Conservation (phyloP, 1,140 invertebrate genomes). For the Euwallacea fornicatus region DNA sequence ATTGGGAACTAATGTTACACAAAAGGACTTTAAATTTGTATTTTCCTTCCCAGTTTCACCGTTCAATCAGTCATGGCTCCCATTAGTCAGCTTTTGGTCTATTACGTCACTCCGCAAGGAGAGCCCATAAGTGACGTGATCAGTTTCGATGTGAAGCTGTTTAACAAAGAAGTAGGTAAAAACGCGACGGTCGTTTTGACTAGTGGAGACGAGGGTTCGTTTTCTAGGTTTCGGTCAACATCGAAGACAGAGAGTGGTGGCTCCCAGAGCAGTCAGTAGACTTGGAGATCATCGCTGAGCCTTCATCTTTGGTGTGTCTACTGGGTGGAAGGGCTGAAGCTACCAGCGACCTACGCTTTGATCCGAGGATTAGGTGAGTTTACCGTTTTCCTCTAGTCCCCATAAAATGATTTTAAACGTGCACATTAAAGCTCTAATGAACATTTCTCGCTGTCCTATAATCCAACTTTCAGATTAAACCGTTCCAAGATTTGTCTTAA, state of each 20-base stretch:
- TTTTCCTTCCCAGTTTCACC: conserved; percentile 58
- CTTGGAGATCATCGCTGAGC: conserved; percentile 58
- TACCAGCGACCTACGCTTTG: conserved; percentile 55
- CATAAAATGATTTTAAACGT: neutral
- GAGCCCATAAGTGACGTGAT: conserved; percentile 72
- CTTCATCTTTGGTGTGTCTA: conserved; percentile 60
- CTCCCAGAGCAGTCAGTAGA: conserved; percentile 59
- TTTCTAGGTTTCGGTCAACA: conserved; percentile 56
- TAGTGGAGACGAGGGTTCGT: neutral
- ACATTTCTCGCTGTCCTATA: conserved; percentile 8
- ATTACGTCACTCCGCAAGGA: conserved; percentile 72
- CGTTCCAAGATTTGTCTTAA: conserved; percentile 21
- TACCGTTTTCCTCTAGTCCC: neutral
- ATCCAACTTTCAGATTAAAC: conserved; percentile 34
- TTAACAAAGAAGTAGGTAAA: conserved; percentile 60
- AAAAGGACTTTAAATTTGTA: neutral
- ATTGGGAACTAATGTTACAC: too few species aligned
- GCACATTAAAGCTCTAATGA: conserved; percentile 7
- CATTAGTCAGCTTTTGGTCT: conserved; percentile 71
- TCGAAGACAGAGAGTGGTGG: conserved; percentile 61
- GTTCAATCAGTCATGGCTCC: conserved; percentile 74
- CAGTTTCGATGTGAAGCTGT: conserved; percentile 63
- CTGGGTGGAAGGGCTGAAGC: conserved; percentile 57
- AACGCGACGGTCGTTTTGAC: neutral
- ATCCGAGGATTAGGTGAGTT: conserved; percentile 53